These are phyloP conservation scores for Myodes glareolus DNA, from an alignment of 2,113 vertebrate species.

Conservation along the genomic window DNA sequence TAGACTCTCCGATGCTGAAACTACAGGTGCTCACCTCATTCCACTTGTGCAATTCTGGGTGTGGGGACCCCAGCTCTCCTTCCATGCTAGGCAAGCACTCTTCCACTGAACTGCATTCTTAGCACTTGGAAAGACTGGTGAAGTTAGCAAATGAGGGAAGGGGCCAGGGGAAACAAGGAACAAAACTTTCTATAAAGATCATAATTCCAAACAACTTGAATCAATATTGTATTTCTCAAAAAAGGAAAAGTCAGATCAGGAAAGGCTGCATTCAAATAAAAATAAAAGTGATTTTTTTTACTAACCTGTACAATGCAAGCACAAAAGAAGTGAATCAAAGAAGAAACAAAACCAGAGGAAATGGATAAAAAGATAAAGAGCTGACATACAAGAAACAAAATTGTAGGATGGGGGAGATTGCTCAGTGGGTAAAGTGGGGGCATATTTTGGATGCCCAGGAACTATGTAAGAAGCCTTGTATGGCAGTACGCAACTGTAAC, in stretches of 20 bases:
- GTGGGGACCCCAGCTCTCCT: neutral
- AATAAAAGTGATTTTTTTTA: neutral
- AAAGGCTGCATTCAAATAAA: constrained; percentile 13
- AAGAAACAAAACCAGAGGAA: neutral
- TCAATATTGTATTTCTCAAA: neutral
- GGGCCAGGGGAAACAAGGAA: neutral
- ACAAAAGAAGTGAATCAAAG: neutral
- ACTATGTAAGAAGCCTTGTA: neutral
- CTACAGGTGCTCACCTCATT: neutral
- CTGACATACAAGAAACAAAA: neutral
- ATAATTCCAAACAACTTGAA: constrained; percentile 27
- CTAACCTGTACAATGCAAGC: neutral
- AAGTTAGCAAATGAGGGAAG: neutral
- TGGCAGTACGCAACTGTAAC: neutral
- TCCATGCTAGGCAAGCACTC: neutral
- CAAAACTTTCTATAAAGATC: neutral
- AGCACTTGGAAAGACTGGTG: neutral
- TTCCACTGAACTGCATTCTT: neutral
- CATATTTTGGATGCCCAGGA: neutral
- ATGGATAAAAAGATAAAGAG: neutral
- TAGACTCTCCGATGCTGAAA: too few species aligned
- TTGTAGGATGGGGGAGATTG: neutral
- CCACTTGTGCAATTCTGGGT: neutral
- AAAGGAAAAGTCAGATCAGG: constrained; percentile 12
- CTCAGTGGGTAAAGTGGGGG: neutral